phyloP scores from a whole-genome alignment of 2,113 vertebrate genomes.

The Planiliza haematocheilus region DNA sequence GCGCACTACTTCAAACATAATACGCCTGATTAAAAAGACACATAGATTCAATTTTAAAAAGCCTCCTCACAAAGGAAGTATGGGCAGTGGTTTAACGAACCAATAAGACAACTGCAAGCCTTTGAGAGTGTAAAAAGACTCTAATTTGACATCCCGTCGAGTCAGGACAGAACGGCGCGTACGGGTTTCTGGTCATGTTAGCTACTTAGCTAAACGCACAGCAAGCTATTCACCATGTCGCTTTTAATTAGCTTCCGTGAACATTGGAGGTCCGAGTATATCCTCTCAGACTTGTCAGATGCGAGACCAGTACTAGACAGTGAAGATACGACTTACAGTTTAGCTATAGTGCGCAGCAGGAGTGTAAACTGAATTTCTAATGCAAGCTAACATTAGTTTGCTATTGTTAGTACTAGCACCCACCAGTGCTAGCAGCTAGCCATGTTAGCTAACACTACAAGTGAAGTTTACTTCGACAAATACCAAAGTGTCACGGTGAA shows the following conservation, averaged over 20 bases:
- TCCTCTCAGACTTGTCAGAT: background rate
- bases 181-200: conserved; percentile 29
- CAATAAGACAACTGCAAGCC: background rate
- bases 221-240: background rate
- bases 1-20: too few species aligned
- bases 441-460: conserved; percentile 29
- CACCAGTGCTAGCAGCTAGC: conserved; percentile 34
- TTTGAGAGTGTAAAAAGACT: background rate
- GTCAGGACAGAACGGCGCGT: conserved; percentile 7
- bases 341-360: background rate
- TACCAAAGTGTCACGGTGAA: background rate
- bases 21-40: too few species aligned
- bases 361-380: background rate
- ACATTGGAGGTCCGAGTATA: background rate
- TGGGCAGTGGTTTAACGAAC: background rate
- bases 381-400: background rate
- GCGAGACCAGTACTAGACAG: background rate
- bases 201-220: conserved; percentile 23
- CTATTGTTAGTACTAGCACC: conserved; percentile 53
- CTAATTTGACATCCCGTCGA: conserved; percentile 28
- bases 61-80: rapidly evolving
- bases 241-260: rapidly evolving
- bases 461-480: conserved; percentile 60
- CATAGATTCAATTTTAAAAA: rapidly evolving
- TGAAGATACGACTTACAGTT: background rate